Base-by-base conservation (phyloP, 2,113 vertebrate genomes). In the Ailuropoda melanoleuca region DNA sequence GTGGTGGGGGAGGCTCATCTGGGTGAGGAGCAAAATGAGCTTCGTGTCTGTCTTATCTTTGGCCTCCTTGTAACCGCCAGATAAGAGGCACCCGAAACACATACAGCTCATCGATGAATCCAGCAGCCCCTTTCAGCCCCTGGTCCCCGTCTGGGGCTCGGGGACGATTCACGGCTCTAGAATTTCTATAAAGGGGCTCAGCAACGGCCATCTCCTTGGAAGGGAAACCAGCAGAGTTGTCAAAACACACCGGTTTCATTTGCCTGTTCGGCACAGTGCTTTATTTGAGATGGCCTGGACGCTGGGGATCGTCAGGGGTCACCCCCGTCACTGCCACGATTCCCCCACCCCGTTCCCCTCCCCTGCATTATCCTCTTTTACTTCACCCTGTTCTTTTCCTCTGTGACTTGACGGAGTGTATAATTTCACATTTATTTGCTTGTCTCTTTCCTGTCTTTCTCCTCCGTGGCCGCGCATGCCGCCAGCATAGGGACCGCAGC, bases 21-120 rank as follows among this genome's bases (percentile, higher is more conserved):
- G 99, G 99, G 98, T 99, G 62, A 99, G 99, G 97, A 98, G 99
- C 21, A 99, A 99, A 98, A 98, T 97, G 48, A 99, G 99, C 0
- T 99, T 99, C 98, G 1, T 98, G 98, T 55, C 15, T 18, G 6
- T 55, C 56, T 86, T n/a, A 23, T 26, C 64, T 39, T 99, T 99
- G 10, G 99, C 99, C 88, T 95, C 29, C 64, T 77, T 37, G 3
- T 23, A 37, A 21, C 14, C n/a, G 43, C 53, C 64, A 37, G 10
- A 4, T 10, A 60, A 64, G 86, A 95, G 39, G 31, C 29, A 15
- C 13, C 80, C 60, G 37, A 34, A 29, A 26, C 23, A 39, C n/a
- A 12, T 39, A 48, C n/a, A 4, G 39, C 18, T 70, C 53, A 24
- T 1, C 24, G 43, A 64, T 11, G 6, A 92, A 31, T 15, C 72